Conservation (phyloP, 2,888 invertebrate genomes). For the Pteria penguin region DNA sequence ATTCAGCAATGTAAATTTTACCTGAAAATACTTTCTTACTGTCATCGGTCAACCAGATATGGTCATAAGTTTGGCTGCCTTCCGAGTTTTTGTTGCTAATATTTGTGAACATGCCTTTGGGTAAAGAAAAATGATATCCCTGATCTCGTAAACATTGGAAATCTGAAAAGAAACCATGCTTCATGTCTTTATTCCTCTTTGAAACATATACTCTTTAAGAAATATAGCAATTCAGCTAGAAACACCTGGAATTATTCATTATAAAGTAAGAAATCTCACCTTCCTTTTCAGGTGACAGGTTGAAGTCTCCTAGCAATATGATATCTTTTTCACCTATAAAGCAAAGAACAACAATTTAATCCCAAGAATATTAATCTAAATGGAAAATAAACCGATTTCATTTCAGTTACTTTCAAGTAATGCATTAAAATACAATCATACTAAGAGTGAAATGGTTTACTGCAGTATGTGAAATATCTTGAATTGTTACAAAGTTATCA, state of each 20-base stretch:
- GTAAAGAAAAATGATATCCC: constrained; percentile 72
- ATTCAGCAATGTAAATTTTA: constrained; percentile 36
- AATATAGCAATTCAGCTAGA: neutral
- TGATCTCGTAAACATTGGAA: constrained; percentile 67
- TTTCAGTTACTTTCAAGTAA: no score
- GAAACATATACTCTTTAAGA: neutral
- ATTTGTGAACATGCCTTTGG: constrained; percentile 67
- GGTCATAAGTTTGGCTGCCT: constrained; percentile 73
- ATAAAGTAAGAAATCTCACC: constrained; percentile 57
- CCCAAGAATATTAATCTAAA: neutral
- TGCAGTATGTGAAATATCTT: no score
- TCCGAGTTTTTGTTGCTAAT: constrained; percentile 66
- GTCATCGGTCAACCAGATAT: constrained; percentile 78
- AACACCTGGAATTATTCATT: neutral
- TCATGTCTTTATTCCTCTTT: neutral
- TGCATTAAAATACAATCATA: no score
- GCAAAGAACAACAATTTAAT: no score
- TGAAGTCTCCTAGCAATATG: constrained; percentile 77
- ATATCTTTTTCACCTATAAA: constrained; percentile 71
- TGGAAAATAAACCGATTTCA: neutral
- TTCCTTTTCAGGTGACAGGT: constrained; percentile 66
- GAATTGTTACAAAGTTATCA: no score
- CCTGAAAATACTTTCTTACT: constrained; percentile 67
- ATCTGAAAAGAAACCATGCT: constrained; percentile 56
- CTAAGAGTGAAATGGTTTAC: no score